Evolutionary conservation across 1,140 invertebrate genomes (phyloP), one percentile per base, ranked within the genome.

Genomic region (Ceratina australensis): DNA sequence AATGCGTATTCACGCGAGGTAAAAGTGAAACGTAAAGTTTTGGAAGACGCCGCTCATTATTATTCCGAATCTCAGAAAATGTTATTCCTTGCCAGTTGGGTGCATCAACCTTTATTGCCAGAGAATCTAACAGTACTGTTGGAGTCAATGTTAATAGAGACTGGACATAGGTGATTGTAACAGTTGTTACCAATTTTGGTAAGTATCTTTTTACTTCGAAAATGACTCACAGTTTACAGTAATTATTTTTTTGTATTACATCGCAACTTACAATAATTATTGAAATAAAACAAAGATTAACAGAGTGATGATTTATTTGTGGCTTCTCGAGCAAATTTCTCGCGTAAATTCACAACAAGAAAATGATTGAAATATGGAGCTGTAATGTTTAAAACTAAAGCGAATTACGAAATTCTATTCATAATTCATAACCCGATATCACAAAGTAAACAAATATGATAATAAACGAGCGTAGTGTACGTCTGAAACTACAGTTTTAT

Each of bases 41-140:
- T 88, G 33, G 86, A 90, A 84, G 87, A 91, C 79, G 63, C 89
- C 15, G 88, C 89, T 3, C 89, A 90, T 56, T 64, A 86, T 84
- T 63, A 72, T 76, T 69, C 57, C 15, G 84, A 89, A 24, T 80
- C 82, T 49, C 82, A 61, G 81, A 87, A 89, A 84, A 87, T 90
- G 80, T 78, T 90, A 24, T 81, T 89, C 68, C 66, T 90, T 10
- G 86, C 89, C 18, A 72, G 85, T n/a, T 91, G 89, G 89, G 75
- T 87, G 12, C 75, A 89, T 74, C 86, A 91, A 72, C 81, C 87
- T 28, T 79, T 82, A 47, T 54, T 91, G 68, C 49, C 85, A 49
- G 72, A 87, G 49, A 78, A 83, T 75, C 20, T 89, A 57, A 80
- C 50, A 13, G 74, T 65, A 52, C 71, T 65, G 63, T 69, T 90